Evolutionary conservation across 2,888 invertebrate genomes (phyloP).

Genomic region (Aricia artaxerxes): DNA sequence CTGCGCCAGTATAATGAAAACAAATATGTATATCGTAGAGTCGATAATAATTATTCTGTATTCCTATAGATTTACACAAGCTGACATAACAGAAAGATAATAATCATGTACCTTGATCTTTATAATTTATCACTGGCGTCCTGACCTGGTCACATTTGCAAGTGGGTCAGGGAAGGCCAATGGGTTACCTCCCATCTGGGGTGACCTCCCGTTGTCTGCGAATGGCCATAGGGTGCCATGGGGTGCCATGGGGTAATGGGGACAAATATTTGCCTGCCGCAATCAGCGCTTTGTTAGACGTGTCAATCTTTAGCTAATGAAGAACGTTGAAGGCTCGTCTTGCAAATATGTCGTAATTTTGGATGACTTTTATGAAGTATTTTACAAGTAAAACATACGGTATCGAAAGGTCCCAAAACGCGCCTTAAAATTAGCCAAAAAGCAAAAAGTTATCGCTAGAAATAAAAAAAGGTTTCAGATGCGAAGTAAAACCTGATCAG

Average conservation of each 20-base stretch:
- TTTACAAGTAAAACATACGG: no score
- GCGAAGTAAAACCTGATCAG: neutral
- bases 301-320: conserved; percentile 6
- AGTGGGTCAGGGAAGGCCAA: conserved; percentile 57
- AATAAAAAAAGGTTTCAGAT: neutral
- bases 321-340: neutral
- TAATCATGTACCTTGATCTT: conserved; percentile 32
- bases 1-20: no score
- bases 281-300: conserved; percentile 7
- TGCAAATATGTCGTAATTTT: neutral
- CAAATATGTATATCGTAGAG: no score
- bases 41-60: no score
- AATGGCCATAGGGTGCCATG: neutral
- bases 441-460: neutral
- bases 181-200: conserved; percentile 55
- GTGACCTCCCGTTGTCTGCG: conserved; percentile 47
- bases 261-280: neutral
- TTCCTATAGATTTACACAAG: neutral
- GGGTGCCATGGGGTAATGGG: neutral
- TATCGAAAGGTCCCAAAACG: no score
- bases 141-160: conserved; percentile 54
- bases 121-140: conserved; percentile 40
- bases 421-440: no score
- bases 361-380: no score
- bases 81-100: neutral